Percentiles rank a stretch among this genome's conserved stretches.
phyloP scores from a whole-genome alignment of 2,797 vertebrate species.

The Lepus townsendii region DNA sequence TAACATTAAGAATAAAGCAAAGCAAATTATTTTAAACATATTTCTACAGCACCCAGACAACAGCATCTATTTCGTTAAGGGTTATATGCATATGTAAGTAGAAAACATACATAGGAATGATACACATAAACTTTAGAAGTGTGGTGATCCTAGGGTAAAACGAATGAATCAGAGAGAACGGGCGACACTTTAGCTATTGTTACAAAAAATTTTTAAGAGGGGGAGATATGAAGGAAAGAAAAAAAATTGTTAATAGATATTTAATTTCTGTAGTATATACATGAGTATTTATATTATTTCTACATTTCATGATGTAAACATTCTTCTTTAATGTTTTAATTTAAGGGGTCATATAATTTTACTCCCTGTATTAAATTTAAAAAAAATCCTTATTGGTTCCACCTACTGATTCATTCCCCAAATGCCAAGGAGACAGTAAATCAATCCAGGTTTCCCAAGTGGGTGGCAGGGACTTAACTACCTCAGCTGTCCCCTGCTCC shows the following conservation, averaged over 20 bases:
- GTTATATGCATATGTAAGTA: neutral
- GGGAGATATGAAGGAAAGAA: neutral
- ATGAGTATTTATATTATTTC: neutral
- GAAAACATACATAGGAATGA: neutral
- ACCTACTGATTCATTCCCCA: neutral
- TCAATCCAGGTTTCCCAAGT: too few relatives aligned
- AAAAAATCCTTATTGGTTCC: neutral
- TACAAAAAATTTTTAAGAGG: neutral
- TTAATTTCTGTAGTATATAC: neutral
- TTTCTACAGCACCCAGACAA: neutral
- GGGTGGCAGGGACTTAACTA: too few relatives aligned
- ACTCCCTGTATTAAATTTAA: neutral
- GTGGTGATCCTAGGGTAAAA: neutral
- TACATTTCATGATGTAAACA: constrained; percentile 22
- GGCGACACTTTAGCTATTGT: neutral
- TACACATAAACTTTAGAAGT: neutral
- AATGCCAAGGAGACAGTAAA: too few relatives aligned
- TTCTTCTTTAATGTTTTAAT: neutral
- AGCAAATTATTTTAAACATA: neutral
- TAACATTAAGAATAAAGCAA: neutral
- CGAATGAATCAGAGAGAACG: neutral
- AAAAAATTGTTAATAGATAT: neutral
- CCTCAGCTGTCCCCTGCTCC: too few relatives aligned
- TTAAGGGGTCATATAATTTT: neutral
- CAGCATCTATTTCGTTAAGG: neutral